phyloP scores from a whole-genome alignment of 1,140 invertebrate genomes.

The Akabosia matsudoensis region DNA sequence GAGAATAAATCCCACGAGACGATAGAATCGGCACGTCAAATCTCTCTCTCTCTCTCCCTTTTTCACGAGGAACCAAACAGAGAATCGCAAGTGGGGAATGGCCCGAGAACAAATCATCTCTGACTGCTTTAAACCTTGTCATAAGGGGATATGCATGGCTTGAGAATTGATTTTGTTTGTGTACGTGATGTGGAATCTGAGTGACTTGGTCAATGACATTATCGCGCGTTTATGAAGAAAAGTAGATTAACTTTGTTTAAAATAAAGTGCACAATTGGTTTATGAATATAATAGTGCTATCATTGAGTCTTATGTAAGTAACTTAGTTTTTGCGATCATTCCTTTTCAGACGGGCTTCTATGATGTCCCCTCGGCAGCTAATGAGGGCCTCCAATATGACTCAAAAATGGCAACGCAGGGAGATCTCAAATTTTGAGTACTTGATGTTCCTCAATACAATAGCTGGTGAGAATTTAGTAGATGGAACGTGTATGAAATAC shows the following conservation, averaged over 20 bases:
- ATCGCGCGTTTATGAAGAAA: too few species aligned
- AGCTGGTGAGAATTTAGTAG: conserved; percentile 67
- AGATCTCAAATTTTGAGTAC: conserved; percentile 99
- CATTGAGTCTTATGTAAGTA: too few species aligned
- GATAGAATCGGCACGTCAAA: background rate
- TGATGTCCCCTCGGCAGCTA: conserved; percentile 96
- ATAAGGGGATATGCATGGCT: background rate
- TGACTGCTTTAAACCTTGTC: too few species aligned
- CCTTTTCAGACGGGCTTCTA: conserved; percentile 89
- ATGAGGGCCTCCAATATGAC: conserved; percentile 99
- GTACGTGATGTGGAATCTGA: conserved; percentile 5
- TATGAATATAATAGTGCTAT: too few species aligned
- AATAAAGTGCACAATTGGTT: too few species aligned
- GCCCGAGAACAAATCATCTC: conserved; percentile 16
- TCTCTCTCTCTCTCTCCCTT: background rate
- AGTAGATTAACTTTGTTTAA: too few species aligned
- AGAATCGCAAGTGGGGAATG: too few species aligned
- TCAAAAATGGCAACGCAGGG: conserved; percentile 96
- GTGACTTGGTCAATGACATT: too few species aligned
- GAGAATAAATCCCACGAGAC: conserved; percentile 41
- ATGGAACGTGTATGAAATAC: background rate
- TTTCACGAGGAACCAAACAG: background rate
- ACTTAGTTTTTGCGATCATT: too few species aligned
- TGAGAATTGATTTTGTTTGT: too few species aligned
- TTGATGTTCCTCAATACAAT: conserved; percentile 99